phyloP scores from a whole-genome alignment of 2,113 vertebrate genomes.

The Neopipo cinnamomea region DNA sequence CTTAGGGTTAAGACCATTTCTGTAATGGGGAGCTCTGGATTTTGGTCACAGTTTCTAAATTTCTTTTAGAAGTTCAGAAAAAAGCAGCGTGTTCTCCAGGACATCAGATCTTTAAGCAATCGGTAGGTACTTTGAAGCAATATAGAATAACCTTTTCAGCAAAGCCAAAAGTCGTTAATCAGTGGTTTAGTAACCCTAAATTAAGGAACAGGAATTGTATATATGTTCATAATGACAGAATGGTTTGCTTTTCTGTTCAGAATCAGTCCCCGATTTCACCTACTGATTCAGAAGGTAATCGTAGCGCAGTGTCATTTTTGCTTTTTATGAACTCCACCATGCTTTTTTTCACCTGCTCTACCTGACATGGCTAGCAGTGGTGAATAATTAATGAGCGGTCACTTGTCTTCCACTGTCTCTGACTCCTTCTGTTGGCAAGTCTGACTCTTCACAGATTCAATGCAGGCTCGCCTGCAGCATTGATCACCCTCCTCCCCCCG shows the following conservation, averaged over 20 bases:
- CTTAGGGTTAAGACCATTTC: not conserved
- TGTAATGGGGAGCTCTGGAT: not conserved
- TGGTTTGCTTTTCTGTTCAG: slow-evolving; percentile 2
- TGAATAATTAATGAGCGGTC: not conserved
- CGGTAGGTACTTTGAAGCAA: not conserved
- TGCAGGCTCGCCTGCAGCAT: not conserved
- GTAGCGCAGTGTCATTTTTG: not conserved
- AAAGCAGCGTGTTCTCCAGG: not conserved
- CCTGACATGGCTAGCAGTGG: not conserved
- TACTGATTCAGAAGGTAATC: not conserved
- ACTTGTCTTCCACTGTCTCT: not conserved
- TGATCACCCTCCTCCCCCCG: not conserved
- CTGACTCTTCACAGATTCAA: not conserved
- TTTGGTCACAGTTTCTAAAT: not conserved
- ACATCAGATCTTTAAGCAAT: not conserved
- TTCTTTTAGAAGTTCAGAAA: not conserved
- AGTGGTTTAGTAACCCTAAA: not conserved
- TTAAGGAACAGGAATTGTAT: not conserved
- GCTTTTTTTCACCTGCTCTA: not conserved
- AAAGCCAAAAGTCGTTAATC: not conserved
- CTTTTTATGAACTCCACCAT: not conserved
- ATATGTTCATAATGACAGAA: not conserved
- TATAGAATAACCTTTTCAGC: not conserved
- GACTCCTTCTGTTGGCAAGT: not conserved
- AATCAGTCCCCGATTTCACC: not conserved